Evolutionary conservation across 2,888 invertebrate species (phyloP).

Genomic region (Idaea dimidiata): DNA sequence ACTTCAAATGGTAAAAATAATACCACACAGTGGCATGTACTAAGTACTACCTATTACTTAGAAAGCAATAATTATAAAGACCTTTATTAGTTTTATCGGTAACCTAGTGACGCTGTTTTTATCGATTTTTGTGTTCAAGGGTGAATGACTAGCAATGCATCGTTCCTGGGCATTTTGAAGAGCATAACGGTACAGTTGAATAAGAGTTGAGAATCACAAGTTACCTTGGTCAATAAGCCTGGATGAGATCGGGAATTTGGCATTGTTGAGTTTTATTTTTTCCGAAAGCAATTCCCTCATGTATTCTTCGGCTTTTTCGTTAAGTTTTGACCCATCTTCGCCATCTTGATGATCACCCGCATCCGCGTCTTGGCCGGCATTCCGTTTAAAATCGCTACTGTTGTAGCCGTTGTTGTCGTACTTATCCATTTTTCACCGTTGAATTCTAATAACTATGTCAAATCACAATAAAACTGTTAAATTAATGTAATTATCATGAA

Average conservation of each 20-base stretch:
- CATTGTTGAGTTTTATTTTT: conserved; percentile 83
- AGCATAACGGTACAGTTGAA: background rate
- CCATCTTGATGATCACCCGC: conserved; percentile 63
- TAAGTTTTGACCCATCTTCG: conserved; percentile 79
- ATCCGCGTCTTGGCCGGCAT: conserved; percentile 43
- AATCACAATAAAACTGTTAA: conserved; percentile 7
- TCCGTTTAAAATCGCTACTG: conserved; percentile 73
- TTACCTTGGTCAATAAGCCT: conserved; percentile 88
- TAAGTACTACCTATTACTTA: too few species aligned
- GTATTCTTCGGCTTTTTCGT: conserved; percentile 89
- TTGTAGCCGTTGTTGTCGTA: conserved; percentile 73
- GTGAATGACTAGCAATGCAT: conserved; percentile 9
- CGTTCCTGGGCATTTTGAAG: conserved; percentile 6
- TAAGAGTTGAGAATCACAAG: too few species aligned
- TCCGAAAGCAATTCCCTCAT: conserved; percentile 87
- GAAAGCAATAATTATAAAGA: too few species aligned
- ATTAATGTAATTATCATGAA: conserved; percentile 8
- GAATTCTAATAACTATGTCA: conserved; percentile 9
- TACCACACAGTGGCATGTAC: too few species aligned
- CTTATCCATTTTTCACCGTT: conserved; percentile 51
- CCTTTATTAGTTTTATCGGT: too few species aligned
- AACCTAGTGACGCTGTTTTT: too few species aligned
- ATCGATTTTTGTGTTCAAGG: background rate
- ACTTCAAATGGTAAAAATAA: too few species aligned
- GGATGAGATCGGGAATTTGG: conserved; percentile 85